A percentile compares a stretch with the other conserved stretches of the same genome.
Evolutionary conservation across 2,797 vertebrate species (phyloP).

Genomic region (Sebastes vulpes): DNA sequence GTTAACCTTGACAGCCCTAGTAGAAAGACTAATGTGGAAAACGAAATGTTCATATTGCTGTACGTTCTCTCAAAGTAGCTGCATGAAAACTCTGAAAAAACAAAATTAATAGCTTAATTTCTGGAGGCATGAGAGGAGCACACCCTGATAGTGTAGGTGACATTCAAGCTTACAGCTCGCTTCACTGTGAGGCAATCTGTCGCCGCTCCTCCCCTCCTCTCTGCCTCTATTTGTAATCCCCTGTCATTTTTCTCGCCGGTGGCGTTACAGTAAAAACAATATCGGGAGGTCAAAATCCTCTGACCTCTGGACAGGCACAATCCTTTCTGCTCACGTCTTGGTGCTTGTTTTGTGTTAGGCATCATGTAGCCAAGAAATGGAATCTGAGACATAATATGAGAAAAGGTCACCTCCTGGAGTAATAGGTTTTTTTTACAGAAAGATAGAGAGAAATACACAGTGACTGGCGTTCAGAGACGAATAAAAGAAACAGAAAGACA

Average conservation of each 20-base stretch:
- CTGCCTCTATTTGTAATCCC: slow-evolving; percentile 49
- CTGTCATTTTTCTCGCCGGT: slow-evolving; percentile 10
- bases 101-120: slow-evolving; percentile 45
- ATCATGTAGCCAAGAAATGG: slow-evolving; percentile 19
- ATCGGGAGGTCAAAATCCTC: slow-evolving; percentile 46
- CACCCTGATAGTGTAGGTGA: slow-evolving; percentile 43
- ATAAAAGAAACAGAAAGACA: not conserved
- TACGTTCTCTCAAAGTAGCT: not conserved
- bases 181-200: slow-evolving; percentile 16
- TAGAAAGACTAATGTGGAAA: not conserved
- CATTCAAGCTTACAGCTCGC: slow-evolving; percentile 40
- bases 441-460: not conserved
- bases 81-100: not conserved
- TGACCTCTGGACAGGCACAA: slow-evolving; percentile 20
- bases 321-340: slow-evolving; percentile 7
- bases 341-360: slow-evolving; percentile 12
- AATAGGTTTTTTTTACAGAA: not conserved
- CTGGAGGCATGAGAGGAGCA: slow-evolving; percentile 4
- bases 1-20: no score
- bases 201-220: slow-evolving; percentile 12
- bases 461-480: not conserved
- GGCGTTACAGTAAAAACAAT: slow-evolving; percentile 57
- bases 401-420: slow-evolving; percentile 58
- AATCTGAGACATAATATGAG: slow-evolving; percentile 30
- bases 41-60: not conserved